A percentile compares a stretch with the other conserved stretches of the same genome.
phyloP scores from a whole-genome alignment of 2,113 vertebrate species.

The Gadus chalcogrammus region DNA sequence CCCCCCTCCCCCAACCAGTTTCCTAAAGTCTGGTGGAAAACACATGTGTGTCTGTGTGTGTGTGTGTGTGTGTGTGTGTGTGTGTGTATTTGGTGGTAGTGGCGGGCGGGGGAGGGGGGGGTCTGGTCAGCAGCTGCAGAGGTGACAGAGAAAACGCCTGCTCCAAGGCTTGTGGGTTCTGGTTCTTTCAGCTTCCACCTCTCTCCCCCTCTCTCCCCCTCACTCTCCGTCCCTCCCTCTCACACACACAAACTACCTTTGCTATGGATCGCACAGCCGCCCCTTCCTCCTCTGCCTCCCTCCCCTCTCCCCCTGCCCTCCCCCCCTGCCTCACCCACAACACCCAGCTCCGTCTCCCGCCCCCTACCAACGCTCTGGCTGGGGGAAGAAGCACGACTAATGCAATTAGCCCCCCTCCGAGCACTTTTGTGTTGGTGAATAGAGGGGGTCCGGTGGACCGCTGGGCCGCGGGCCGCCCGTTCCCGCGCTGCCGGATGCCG shows the following conservation, averaged over 20 bases:
- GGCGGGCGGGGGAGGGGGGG: conserved; percentile 34
- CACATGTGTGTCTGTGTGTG: too few species aligned
- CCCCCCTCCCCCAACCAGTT: too few species aligned
- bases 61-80: too few species aligned
- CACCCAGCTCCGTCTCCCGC: conserved; percentile 25
- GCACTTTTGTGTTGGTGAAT: conserved; percentile 77
- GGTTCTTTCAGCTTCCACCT: conserved; percentile 57
- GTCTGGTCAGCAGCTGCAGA: conserved; percentile 75
- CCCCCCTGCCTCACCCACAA: conserved; percentile 20
- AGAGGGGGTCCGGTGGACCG: conserved; percentile 70
- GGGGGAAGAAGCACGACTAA: conserved; percentile 66
- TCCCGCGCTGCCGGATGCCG: conserved; percentile 61
- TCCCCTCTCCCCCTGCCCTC: conserved; percentile 23
- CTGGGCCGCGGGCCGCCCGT: conserved; percentile 51
- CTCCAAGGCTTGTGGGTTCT: conserved; percentile 58
- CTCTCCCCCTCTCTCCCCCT: conserved; percentile 55
- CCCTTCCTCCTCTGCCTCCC: conserved; percentile 55
- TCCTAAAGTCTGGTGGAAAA: too few species aligned
- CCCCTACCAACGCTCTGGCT: conserved; percentile 34
- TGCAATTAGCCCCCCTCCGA: conserved; percentile 77
- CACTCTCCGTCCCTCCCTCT: conserved; percentile 51
- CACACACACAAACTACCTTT: conserved; percentile 36
- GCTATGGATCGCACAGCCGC: conserved; percentile 56
- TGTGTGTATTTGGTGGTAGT: conserved; percentile 10
- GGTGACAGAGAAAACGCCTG: conserved; percentile 73